A percentile compares a stretch with the other conserved stretches of the same genome.
Conservation (phyloP, 2,113 vertebrate species). For the Neotoma lepida region DNA sequence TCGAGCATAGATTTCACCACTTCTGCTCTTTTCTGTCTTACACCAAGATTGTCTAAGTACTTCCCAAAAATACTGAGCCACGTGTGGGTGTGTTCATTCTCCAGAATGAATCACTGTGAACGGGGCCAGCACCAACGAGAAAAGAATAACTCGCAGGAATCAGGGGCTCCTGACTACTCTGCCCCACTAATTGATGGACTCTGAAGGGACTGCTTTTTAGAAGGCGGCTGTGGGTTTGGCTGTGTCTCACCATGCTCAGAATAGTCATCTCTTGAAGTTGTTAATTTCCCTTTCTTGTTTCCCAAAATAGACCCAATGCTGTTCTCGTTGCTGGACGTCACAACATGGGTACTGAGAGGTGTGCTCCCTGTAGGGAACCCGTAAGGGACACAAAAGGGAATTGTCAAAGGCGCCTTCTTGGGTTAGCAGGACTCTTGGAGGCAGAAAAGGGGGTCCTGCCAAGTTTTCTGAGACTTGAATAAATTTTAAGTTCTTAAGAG, state of each 20-base stretch:
- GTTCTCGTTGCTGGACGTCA: constrained; percentile 18
- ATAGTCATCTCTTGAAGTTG: constrained; percentile 12
- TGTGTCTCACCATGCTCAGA: background rate
- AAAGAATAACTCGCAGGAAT: constrained; percentile 43
- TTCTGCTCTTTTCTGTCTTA: constrained; percentile 81
- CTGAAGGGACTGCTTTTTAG: constrained; percentile 33
- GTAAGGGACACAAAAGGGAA: background rate
- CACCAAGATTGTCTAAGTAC: constrained; percentile 69
- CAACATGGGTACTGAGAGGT: background rate
- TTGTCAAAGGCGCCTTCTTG: background rate
- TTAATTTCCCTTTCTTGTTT: constrained; percentile 49
- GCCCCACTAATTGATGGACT: constrained; percentile 43
- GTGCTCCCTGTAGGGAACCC: background rate
- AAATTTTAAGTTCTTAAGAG: constrained; percentile 41
- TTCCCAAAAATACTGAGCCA: constrained; percentile 78
- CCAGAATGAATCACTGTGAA: constrained; percentile 71
- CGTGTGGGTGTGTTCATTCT: constrained; percentile 53
- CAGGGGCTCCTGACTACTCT: constrained; percentile 33
- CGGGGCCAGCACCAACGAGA: constrained; percentile 53
- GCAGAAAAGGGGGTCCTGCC: background rate
- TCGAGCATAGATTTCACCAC: constrained; percentile 75
- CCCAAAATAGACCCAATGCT: constrained; percentile 61
- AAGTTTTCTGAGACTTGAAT: constrained; percentile 10
- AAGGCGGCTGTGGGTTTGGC: background rate
- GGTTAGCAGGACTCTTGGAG: background rate